Evolutionary conservation across 2,113 vertebrate genomes (phyloP).

Genomic region (Scytalopus superciliaris): DNA sequence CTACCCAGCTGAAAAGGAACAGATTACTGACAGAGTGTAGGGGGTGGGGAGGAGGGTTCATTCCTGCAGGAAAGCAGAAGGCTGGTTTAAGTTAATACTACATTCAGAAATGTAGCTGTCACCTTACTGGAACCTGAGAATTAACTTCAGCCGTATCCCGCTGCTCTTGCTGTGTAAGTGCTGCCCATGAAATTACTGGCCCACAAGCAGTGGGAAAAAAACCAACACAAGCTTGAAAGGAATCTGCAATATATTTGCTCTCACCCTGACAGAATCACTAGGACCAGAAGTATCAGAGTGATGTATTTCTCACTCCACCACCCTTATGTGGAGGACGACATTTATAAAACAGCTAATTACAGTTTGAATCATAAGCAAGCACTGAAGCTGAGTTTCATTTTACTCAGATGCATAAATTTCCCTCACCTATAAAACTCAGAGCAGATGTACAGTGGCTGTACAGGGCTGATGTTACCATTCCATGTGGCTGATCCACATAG

Average conservation of each 20-base stretch:
- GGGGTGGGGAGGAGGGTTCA: neutral
- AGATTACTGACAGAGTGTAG: neutral
- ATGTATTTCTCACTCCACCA: neutral
- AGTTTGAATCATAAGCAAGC: neutral
- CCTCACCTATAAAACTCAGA: neutral
- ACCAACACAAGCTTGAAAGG: neutral
- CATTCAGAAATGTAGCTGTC: neutral
- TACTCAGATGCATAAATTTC: neutral
- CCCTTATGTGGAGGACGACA: neutral
- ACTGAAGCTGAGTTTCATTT: neutral
- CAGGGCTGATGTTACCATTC: neutral
- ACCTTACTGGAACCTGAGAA: neutral
- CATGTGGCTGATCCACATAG: accelerated
- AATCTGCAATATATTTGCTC: neutral
- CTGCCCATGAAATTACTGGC: neutral
- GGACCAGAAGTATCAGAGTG: neutral
- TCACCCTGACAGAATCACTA: neutral
- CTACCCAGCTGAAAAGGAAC: neutral
- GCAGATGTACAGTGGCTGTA: neutral
- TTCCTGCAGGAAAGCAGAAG: neutral
- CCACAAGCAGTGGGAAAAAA: neutral
- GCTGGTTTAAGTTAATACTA: neutral
- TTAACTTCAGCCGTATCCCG: neutral
- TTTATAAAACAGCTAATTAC: neutral
- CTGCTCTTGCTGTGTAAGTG: neutral